A percentile compares a stretch with the other conserved stretches of the same genome.
Evolutionary conservation across 2,113 vertebrate species (phyloP).

Genomic region (Forbesichthys papilliferus): DNA sequence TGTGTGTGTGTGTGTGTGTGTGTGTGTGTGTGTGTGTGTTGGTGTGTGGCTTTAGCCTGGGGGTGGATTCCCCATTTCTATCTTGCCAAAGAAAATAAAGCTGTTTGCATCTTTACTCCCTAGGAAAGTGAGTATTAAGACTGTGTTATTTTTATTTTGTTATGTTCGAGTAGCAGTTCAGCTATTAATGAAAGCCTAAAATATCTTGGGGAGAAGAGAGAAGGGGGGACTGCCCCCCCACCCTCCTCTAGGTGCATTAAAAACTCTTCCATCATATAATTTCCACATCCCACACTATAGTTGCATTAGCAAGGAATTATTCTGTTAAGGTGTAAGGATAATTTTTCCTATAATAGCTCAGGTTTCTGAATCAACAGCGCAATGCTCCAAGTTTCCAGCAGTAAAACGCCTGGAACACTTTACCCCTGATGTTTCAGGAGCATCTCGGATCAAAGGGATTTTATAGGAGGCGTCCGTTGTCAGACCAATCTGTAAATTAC

Average conservation of each 20-base stretch:
- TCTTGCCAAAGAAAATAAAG: not conserved
- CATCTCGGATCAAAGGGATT: not conserved
- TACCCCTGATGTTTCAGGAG: slow-evolving; percentile 6
- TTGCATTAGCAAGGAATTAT: slow-evolving; percentile 25
- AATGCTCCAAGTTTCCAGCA: slow-evolving; percentile 45
- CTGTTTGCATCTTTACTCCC: too few relatives aligned
- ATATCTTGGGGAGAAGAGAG: not conserved
- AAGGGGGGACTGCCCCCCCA: too few relatives aligned
- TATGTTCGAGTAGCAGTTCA: not conserved
- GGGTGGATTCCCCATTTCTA: not conserved
- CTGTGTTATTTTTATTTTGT: not conserved
- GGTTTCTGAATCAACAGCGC: slow-evolving; percentile 26
- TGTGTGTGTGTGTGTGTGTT: not conserved
- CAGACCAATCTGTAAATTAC: slow-evolving; percentile 26
- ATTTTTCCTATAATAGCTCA: slow-evolving; percentile 54
- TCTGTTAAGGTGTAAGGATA: slow-evolving; percentile 25
- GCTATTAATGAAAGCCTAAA: not conserved
- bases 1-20: not conserved
- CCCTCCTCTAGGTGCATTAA: too few relatives aligned
- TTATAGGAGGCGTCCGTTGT: slow-evolving; percentile 19
- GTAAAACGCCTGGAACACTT: slow-evolving; percentile 29
- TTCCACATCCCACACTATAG: slow-evolving; percentile 30
- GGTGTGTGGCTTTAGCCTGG: not conserved
- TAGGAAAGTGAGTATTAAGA: not conserved
- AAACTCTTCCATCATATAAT: slow-evolving; percentile 8